Conservation (phyloP, 2,113 vertebrate genomes). For the Circaetus cinerascens region DNA sequence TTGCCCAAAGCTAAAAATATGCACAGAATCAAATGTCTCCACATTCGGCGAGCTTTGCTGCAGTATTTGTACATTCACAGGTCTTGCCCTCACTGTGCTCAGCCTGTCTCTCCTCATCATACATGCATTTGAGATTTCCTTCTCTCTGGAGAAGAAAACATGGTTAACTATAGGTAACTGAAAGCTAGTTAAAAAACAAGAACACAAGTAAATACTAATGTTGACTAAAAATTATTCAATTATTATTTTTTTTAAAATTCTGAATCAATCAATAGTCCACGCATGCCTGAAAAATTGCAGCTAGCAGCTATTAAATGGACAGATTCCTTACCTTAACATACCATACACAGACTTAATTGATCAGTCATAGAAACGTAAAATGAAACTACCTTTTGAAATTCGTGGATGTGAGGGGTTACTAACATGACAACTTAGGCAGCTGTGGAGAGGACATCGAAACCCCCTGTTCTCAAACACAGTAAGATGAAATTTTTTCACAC, state of each 20-base stretch:
- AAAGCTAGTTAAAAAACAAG: background rate
- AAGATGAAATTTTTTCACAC: constrained; percentile 83
- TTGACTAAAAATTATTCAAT: background rate
- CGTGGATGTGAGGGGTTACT: constrained; percentile 82
- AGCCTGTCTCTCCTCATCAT: background rate
- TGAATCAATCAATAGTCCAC: background rate
- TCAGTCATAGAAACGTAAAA: background rate
- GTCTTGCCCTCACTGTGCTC: background rate
- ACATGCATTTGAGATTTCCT: background rate
- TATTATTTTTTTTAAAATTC: background rate
- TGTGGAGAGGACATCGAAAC: constrained; percentile 94
- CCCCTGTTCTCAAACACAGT: constrained; percentile 91
- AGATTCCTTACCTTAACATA: background rate
- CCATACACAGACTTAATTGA: background rate
- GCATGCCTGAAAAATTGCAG: background rate
- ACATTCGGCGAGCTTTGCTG: fast-evolving
- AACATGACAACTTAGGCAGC: constrained; percentile 89
- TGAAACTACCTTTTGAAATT: constrained; percentile 84
- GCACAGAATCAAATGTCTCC: background rate
- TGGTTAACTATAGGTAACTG: background rate
- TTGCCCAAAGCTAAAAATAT: background rate
- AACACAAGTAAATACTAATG: background rate
- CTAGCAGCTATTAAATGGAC: background rate
- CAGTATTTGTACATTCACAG: background rate
- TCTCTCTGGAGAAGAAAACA: background rate